Base-by-base conservation (phyloP, 1,140 invertebrate genomes). In the Drosophila trapezifrons region DNA sequence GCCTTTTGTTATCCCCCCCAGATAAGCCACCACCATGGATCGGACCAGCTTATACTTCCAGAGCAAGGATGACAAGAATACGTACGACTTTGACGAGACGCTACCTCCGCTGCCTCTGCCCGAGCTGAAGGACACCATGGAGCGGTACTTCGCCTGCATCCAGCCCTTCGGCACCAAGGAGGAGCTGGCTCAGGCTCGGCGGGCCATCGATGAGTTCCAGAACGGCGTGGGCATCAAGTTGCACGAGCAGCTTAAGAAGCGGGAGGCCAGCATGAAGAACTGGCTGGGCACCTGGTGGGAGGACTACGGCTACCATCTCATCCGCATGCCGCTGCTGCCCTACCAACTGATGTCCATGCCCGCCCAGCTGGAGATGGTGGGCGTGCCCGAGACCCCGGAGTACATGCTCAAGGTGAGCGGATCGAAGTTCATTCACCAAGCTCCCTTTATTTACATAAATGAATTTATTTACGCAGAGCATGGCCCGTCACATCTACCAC, bases 241-340 rank as follows among this genome's bases (percentile, higher is more conserved):
- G 5, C 95, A 97, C 80, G 75, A 93, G 93, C 58, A 96, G 94
- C 90, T 96, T 93, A 95, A 91, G 29, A 58, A 92, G 90, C 51
- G 94, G 93, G 90, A 93, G 93, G 38, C 94, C 93, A 78, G 64
- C 15, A 78, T 91, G 71, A 85, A 77, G 69, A 92, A 92, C 71
- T 92, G 93, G 91, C 58, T 92, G 73, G 91, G 92, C 18, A 94
- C 95, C 91, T 96, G 95, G 95, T 96, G 96, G 95, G 96, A 96
- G 90, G 94, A 96, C 79, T 96, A 95, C 91, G 95, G 95, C 1
- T 96, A 96, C 89, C 93, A 96, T 25, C 80, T 93, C 51, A 93
- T 94, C 17, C 92, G 96, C 35, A 92, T 93, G 43, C 94, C 96
- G 0, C 93, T 96, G 18, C 94, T 96, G 93, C 92, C 92, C 27